These are phyloP conservation scores for Bimastos eiseni DNA, from an alignment of 2,888 invertebrate species.

Conservation along the genomic window DNA sequence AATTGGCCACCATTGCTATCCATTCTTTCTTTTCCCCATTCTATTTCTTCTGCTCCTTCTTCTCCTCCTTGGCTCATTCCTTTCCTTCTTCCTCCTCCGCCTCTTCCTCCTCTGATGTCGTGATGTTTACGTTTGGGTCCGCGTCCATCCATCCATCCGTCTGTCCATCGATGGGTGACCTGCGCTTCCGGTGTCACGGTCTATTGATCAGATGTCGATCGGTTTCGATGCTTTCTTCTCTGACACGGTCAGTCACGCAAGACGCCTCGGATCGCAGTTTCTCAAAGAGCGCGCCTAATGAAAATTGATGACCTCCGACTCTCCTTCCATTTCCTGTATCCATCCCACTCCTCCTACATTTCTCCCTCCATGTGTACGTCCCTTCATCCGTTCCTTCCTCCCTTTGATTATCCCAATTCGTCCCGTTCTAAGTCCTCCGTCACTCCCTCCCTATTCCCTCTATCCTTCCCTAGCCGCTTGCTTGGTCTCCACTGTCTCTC, in stretches of 20 bases:
- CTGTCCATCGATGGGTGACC: background rate
- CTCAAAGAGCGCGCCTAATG: conserved; percentile 14
- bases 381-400: background rate
- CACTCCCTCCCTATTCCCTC: background rate
- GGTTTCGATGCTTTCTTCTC: conserved; percentile 14
- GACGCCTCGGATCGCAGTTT: conserved; percentile 20
- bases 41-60: background rate
- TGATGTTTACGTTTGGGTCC: background rate
- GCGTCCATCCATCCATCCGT: conserved; percentile 6
- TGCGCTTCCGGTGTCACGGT: conserved; percentile 13
- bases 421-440: background rate
- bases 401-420: too few species aligned
- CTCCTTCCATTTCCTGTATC: background rate
- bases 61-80: background rate
- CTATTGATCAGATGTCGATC: conserved; percentile 6
- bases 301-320: conserved; percentile 23
- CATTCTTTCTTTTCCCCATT: background rate
- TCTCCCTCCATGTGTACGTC: background rate
- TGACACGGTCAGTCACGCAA: background rate
- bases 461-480: background rate
- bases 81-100: background rate
- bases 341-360: background rate
- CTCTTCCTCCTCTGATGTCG: background rate
- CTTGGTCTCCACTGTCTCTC: too few species aligned
- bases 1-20: background rate